These are phyloP conservation scores for Mycteria americana DNA, from an alignment of 2,797 vertebrate genomes.

Conservation along the genomic window DNA sequence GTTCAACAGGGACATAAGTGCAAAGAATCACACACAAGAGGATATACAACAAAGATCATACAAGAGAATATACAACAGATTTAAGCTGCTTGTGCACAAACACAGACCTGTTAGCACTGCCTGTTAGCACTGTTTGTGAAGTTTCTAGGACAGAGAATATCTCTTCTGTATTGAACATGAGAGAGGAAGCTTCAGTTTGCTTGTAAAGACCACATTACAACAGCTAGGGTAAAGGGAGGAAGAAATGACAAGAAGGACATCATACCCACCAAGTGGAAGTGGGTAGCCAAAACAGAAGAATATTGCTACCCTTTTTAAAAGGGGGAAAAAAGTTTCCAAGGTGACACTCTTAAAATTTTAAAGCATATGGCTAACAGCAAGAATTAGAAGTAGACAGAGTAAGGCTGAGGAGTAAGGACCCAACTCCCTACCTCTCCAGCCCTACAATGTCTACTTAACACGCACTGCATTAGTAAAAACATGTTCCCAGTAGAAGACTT, in stretches of 20 bases:
- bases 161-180: not conserved
- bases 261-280: not conserved
- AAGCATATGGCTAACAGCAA: not conserved
- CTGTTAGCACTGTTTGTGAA: not conserved
- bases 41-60: not conserved
- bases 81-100: not conserved
- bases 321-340: not conserved
- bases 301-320: not conserved
- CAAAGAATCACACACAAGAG: not conserved
- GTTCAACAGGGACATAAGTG: accelerated
- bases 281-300: not conserved
- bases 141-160: not conserved
- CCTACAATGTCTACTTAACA: not conserved
- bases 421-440: not conserved
- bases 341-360: not conserved
- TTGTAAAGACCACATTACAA: not conserved
- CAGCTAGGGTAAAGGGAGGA: not conserved
- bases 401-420: not conserved
- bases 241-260: not conserved
- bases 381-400: not conserved
- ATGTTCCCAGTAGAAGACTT: not conserved
- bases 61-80: not conserved
- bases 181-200: not conserved
- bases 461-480: not conserved
- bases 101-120: not conserved